A percentile compares a stretch with the other conserved stretches of the same genome.
Conservation (phyloP, 1,140 invertebrate species). For the Platyura marginata region DNA sequence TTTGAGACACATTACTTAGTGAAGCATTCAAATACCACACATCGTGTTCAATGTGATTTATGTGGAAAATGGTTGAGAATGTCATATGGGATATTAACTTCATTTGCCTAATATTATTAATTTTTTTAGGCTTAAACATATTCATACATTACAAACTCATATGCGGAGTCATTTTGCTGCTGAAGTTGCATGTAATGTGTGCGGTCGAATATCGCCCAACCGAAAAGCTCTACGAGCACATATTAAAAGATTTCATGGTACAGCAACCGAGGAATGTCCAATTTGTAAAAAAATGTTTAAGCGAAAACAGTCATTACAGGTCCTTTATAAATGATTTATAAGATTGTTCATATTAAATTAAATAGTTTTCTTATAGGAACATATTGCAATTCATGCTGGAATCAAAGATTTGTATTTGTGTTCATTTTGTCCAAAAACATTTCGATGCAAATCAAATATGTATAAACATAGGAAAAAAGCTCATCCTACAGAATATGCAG, state of each 20-base stretch:
- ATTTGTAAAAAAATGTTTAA: neutral
- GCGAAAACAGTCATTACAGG: neutral
- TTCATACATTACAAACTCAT: too few species aligned
- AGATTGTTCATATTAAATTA: neutral
- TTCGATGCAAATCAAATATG: neutral
- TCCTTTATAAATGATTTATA: neutral
- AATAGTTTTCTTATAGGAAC: too few species aligned
- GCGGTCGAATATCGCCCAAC: neutral
- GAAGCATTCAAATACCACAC: too few species aligned
- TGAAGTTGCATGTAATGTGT: too few species aligned
- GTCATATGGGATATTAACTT: too few species aligned
- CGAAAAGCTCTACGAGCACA: neutral
- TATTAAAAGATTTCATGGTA: neutral
- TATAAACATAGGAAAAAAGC: neutral
- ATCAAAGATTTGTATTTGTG: neutral
- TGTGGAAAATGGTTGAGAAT: too few species aligned
- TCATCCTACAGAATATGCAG: neutral
- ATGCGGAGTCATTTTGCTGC: too few species aligned
- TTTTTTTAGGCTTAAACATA: too few species aligned
- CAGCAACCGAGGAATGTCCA: neutral
- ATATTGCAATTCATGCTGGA: neutral
- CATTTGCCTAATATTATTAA: too few species aligned
- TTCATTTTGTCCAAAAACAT: neutral
- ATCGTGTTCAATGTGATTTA: too few species aligned
- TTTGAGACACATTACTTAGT: too few species aligned